These are phyloP conservation scores for Oreochromis spilurus DNA, from an alignment of 2,113 vertebrate genomes.

Conservation along the genomic window DNA sequence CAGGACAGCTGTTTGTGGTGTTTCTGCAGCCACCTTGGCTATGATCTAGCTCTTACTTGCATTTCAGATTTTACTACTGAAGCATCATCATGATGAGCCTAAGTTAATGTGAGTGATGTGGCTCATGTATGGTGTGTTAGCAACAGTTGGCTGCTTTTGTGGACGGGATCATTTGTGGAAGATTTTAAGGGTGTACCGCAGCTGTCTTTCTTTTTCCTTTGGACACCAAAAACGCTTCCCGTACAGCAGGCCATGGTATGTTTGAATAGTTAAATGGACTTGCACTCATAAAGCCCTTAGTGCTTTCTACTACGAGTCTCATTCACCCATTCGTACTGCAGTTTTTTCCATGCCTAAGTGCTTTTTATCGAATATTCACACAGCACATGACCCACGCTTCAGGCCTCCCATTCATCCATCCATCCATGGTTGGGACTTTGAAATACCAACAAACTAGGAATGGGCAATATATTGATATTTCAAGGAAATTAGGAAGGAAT, in stretches of 20 bases:
- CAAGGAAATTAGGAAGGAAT: background rate
- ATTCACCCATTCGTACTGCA: background rate
- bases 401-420: background rate
- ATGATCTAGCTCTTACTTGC: background rate
- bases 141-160: background rate
- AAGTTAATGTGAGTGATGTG: background rate
- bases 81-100: background rate
- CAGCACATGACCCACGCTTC: background rate
- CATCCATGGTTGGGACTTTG: background rate
- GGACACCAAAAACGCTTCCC: background rate
- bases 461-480: background rate
- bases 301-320: background rate
- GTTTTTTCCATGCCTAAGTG: background rate
- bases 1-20: slow-evolving; percentile 21
- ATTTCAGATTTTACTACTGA: background rate
- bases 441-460: background rate
- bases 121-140: background rate
- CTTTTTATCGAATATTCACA: background rate
- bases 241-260: background rate
- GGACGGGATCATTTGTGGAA: background rate
- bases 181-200: background rate
- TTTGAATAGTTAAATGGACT: background rate
- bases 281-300: background rate
- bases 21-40: background rate
- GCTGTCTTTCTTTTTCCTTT: background rate